phyloP scores from a whole-genome alignment of 2,797 vertebrate genomes.

The Pelobates cultripes region DNA sequence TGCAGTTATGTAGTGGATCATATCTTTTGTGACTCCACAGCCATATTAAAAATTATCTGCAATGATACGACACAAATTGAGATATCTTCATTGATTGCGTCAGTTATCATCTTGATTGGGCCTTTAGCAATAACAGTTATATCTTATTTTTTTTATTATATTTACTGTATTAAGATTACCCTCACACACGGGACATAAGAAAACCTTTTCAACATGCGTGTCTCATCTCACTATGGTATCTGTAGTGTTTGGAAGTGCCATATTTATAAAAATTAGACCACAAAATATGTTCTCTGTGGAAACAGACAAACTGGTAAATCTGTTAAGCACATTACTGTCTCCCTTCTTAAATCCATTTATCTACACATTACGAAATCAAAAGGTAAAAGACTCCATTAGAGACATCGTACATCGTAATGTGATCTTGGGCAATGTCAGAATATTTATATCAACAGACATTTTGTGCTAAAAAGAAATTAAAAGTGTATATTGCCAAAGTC shows the following conservation, averaged over 20 bases:
- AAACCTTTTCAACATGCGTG: conserved; percentile 42
- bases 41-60: conserved; percentile 7
- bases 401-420: too few relatives aligned
- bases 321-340: conserved; percentile 59
- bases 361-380: conserved; percentile 58
- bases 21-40: conserved; percentile 49
- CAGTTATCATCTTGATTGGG: too few relatives aligned
- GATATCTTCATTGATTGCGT: too few relatives aligned
- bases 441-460: too few relatives aligned
- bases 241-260: conserved; percentile 39
- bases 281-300: conserved; percentile 55
- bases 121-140: neutral
- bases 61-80: neutral
- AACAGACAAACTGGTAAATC: conserved; percentile 55
- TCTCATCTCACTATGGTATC: conserved; percentile 30
- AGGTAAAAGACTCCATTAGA: conserved; percentile 55
- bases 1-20: conserved; percentile 1
- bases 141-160: conserved; percentile 36
- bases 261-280: conserved; percentile 62
- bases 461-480: too few relatives aligned
- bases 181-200: conserved; percentile 11
- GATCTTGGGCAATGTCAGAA: too few relatives aligned
- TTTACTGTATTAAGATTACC: conserved; percentile 1
- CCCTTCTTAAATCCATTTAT: conserved; percentile 61
- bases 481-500: too few relatives aligned